phyloP scores from a whole-genome alignment of 2,797 vertebrate genomes.

The Leucoraja ocellata region DNA sequence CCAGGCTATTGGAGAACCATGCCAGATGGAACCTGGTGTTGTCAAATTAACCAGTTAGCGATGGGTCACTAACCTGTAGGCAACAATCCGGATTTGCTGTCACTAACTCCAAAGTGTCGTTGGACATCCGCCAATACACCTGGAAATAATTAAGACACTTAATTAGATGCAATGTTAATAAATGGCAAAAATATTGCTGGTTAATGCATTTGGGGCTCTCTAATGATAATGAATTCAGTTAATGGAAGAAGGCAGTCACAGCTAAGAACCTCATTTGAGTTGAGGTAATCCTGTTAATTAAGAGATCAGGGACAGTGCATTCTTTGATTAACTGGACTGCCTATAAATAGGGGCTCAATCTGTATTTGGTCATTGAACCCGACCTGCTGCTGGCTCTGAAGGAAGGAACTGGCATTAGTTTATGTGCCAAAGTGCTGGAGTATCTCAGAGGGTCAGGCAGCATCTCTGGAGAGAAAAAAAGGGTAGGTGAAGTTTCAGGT shows the following conservation, averaged over 20 bases:
- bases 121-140: conserved; percentile 91
- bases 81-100: conserved; percentile 79
- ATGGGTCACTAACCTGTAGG: conserved; percentile 76
- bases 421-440: background rate
- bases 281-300: background rate
- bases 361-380: background rate
- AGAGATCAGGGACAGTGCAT: background rate
- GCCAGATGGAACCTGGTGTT: background rate
- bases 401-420: background rate
- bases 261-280: background rate
- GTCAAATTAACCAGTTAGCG: background rate
- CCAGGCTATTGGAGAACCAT: background rate
- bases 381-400: background rate
- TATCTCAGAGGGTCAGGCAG: too few species aligned
- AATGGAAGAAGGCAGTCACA: background rate
- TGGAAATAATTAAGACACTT: conserved; percentile 46
- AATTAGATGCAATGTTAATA: conserved; percentile 41
- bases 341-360: background rate
- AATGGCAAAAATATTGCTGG: background rate
- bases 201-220: background rate
- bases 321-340: background rate
- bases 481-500: too few species aligned
- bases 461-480: too few species aligned
- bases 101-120: conserved; percentile 75
- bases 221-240: background rate